These are phyloP conservation scores for Itoplectis maculator DNA, from an alignment of 2,888 invertebrate species.

Conservation along the genomic window DNA sequence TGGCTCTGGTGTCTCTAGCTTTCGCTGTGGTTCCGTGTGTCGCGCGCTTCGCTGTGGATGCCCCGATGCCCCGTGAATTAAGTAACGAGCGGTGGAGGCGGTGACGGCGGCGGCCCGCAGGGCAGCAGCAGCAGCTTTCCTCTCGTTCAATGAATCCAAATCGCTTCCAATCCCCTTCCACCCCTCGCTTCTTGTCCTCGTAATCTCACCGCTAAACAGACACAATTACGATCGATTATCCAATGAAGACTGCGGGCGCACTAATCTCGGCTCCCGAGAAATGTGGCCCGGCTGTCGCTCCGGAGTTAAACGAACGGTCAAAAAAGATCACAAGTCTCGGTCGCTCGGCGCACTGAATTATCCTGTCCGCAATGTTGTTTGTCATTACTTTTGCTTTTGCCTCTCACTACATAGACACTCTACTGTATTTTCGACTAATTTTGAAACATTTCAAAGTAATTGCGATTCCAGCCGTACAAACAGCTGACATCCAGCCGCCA, in stretches of 20 bases:
- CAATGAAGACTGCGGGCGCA: slow-evolving; percentile 62
- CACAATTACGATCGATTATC: slow-evolving; percentile 74
- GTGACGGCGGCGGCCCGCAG: too few species aligned
- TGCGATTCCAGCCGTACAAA: too few species aligned
- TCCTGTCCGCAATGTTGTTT: too few species aligned
- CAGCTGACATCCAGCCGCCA: too few species aligned
- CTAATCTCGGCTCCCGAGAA: slow-evolving; percentile 66
- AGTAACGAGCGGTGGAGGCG: slow-evolving; percentile 64
- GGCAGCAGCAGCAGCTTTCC: too few species aligned
- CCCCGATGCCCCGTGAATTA: slow-evolving; percentile 61
- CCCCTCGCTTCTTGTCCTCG: slow-evolving; percentile 57
- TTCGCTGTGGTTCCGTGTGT: slow-evolving; percentile 1
- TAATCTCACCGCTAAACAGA: slow-evolving; percentile 69
- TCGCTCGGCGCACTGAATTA: neutral
- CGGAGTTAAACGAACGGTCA: slow-evolving; percentile 24
- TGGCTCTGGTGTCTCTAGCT: neutral
- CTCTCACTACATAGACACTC: too few species aligned
- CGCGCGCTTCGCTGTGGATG: slow-evolving; percentile 5
- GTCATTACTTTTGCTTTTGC: too few species aligned
- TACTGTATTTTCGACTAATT: too few species aligned
- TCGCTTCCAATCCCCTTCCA: slow-evolving; percentile 30
- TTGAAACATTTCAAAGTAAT: too few species aligned
- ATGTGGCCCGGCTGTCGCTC: slow-evolving; percentile 1
- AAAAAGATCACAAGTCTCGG: neutral
- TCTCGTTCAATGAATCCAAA: slow-evolving; percentile 58